Base-by-base conservation (phyloP, 2,888 invertebrate genomes). In the Nomada ruficornis region DNA sequence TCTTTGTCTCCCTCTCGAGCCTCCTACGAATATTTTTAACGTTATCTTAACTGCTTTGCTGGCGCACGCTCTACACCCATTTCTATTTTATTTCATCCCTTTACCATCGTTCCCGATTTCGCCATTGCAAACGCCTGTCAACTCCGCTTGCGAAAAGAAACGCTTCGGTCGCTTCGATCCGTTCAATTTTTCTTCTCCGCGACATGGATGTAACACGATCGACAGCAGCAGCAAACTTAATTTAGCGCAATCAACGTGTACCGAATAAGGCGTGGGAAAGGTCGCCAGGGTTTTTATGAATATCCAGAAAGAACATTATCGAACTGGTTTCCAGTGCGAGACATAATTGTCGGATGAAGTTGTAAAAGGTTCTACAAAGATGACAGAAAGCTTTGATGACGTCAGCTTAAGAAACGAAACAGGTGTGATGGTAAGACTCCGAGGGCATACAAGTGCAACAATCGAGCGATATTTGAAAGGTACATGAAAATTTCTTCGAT, bases 231-330 rank as follows among this genome's bases (percentile, higher is more conserved):
- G 15, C 52, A 57, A 78, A 63, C 57, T 60, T 15, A 23, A 20
- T 50, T 55, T 57, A 74, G 57, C 62, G 78, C 68, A 55, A 63
- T 50, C 62, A 68, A 44, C n/a, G 36, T 7, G 71, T 62, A 78
- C 68, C 78, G 71, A 64, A 52, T 78, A 78, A 72, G 78, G 67
- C 78, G 67, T 72, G 50, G 15, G 11, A 15, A 55, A 77, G 68
- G 62, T 68, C 78, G 72, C 50, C 44, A 60, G 44, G 36, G 52
- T 67, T 59, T 26, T n/a, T 11, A 23, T 11, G 67, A 36, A 68
- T n/a, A 0, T 50, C 23, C 57, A n/a, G 18, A n/a, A 11, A 2
- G 20, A 23, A 18, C n/a, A 5, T 10, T 44, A 1, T 44, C 60
- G 52, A 59, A 36, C 7, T 7, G 36, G 9, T 18, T 18, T 44